Conservation (phyloP, 1,140 invertebrate genomes). For the Drosophila persimilis region DNA sequence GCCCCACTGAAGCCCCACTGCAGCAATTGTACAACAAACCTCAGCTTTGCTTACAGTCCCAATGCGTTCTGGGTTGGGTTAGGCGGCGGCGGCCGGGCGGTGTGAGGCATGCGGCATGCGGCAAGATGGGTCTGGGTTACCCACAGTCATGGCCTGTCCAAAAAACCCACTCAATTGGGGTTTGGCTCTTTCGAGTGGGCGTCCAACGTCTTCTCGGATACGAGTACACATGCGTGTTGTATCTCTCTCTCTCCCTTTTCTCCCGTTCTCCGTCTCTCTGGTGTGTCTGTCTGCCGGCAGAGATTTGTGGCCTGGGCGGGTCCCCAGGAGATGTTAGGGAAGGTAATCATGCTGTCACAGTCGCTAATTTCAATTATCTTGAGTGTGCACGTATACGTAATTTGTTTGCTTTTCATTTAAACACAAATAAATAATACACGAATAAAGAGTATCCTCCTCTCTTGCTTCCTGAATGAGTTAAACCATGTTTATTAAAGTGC, state of each 20-base stretch:
- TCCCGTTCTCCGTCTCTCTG: not conserved
- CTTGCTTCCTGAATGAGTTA: conserved; percentile 57
- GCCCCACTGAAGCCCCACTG: conserved; percentile 8
- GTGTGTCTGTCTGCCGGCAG: conserved; percentile 6
- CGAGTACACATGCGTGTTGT: conserved; percentile 35
- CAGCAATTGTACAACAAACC: conserved; percentile 57
- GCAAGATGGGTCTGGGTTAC: conserved; percentile 12
- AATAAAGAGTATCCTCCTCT: conserved; percentile 38
- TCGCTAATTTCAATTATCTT: conserved; percentile 79
- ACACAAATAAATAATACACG: conserved; percentile 19
- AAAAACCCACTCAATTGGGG: conserved; percentile 75
- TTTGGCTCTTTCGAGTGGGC: conserved; percentile 69
- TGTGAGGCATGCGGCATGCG: too few species aligned
- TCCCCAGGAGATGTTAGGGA: conserved; percentile 54
- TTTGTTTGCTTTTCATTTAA: conserved; percentile 64
- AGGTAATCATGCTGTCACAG: conserved; percentile 78
- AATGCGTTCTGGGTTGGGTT: conserved; percentile 45
- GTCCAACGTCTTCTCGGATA: conserved; percentile 33
- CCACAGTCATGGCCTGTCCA: conserved; percentile 54
- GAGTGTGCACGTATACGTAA: conserved; percentile 67
- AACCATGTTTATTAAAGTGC: conserved; percentile 44
- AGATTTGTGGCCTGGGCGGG: conserved; percentile 60
- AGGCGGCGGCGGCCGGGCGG: too few species aligned
- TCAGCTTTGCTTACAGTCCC: conserved; percentile 18
- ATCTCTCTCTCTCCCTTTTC: conserved; percentile 20